Evolutionary conservation across 2,797 vertebrate genomes (phyloP), one percentile per base, ranked within the genome.

Genomic region (Oreortyx pictus): DNA sequence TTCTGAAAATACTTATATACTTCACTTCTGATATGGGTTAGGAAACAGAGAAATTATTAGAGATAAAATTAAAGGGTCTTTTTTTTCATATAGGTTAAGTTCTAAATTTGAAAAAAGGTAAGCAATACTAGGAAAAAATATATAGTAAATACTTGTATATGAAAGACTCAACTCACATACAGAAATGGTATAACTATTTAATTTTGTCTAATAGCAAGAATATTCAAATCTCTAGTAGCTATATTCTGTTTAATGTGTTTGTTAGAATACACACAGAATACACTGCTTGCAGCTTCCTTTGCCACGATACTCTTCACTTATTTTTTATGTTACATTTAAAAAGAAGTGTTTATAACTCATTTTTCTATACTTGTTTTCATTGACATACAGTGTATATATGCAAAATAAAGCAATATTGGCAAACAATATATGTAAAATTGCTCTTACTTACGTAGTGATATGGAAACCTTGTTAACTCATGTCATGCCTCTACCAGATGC

Each of bases 1-100:
- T 81, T 54, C 82, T 96, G 59, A 23, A 91, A 94, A 80, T 81
- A 65, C 41, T 65, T 74, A 94, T 96, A 89, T 37, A 92, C 57
- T 87, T 84, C 85, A 20, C 71, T 93, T 95, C 80, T 89, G n/a
- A 66, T 88, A 49, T 3, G n/a, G 76, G 54, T 67, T 19, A 81
- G 52, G 46, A 89, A 82, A 86, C 14, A 54, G 62, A 85, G 74
- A 89, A 90, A 93, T 50, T 83, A 91, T 81, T 56, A 9, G 24
- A 65, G 24, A 86, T 35, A 13, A 84, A 80, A 24, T 65, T 8
- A 70, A 85, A 14, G 5, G 54, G 27, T 76, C 86, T 39, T 85
- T 56, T 56, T 82, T 60, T 62, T 61, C 49, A 77, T 27, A 10
- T 50, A 79, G 61, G 29, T 75, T 78, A 62, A 61, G 59, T 46